Evolutionary conservation across 1,140 invertebrate species (phyloP).

Genomic region (Drosophila malerkotliana): DNA sequence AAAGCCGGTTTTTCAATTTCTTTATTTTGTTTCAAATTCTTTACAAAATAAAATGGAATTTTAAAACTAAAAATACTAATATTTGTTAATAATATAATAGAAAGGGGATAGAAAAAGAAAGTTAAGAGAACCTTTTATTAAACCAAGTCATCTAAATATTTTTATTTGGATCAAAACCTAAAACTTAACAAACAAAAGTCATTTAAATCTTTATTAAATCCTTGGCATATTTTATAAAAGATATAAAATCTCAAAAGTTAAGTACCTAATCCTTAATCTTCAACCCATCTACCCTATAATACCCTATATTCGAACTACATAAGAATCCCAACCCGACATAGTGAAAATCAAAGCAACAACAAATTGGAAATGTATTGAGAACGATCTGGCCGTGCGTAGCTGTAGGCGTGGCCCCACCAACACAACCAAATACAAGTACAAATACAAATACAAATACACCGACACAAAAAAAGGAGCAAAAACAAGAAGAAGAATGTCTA

Average conservation of each 20-base stretch:
- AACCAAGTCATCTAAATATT: too few relatives aligned
- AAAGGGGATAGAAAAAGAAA: too few relatives aligned
- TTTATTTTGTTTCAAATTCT: background rate
- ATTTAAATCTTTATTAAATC: too few relatives aligned
- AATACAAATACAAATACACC: too few relatives aligned
- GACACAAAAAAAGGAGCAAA: background rate
- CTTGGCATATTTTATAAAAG: too few relatives aligned
- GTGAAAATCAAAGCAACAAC: constrained; percentile 79
- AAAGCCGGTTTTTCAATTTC: background rate
- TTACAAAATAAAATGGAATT: background rate
- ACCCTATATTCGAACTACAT: constrained; percentile 15
- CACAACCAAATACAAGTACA: constrained; percentile 4
- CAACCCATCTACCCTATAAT: constrained; percentile 15
- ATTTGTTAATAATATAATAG: too few relatives aligned
- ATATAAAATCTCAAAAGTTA: background rate
- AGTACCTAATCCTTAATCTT: background rate
- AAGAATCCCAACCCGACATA: constrained; percentile 33
- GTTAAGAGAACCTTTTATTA: too few relatives aligned
- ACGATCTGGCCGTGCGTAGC: constrained; percentile 45
- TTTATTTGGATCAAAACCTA: too few relatives aligned
- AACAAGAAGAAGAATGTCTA: constrained; percentile 60
- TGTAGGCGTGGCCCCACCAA: constrained; percentile 24
- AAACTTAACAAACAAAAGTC: too few relatives aligned
- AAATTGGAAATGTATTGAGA: constrained; percentile 74
- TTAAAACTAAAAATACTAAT: background rate